Base-by-base conservation (phyloP, 2,797 vertebrate species). In the Neoniphon sammara region DNA sequence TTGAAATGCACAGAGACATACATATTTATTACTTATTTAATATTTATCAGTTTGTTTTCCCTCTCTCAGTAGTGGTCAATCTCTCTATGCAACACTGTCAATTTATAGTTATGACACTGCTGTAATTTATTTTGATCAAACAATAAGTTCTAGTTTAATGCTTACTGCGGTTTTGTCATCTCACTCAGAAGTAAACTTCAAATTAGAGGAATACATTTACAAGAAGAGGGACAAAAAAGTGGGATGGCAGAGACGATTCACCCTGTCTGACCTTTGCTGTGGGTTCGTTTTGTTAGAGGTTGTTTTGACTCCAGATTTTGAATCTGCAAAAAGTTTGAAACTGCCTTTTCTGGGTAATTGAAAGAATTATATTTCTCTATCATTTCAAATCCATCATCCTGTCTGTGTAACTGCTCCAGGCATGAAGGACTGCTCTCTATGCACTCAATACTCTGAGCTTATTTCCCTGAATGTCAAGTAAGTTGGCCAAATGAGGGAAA, bases 401-500 rank as follows among this genome's bases (percentile, higher is more conserved):
- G 75, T 78, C 74, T 78, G 70, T 44, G 27, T 17, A 47, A 49
- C 27, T 34, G 85, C 82, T 89, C 64, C 70, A 55, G 83, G 78
- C 87, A 83, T 81, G 84, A 85, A 65, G 73, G 85, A 85, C 87
- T 87, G 91, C 91, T 93, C 89, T 91, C 93, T 96, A 95, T 91
- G 93, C 93, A 93, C 86, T 88, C 93, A 94, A 93, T 94, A 92
- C 90, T 84, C 82, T 90, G 92, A 90, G 93, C 94, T 94, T 94
- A 95, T 94, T 95, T 95, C 93, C 85, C 91, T 90, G 84, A 94
- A 93, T 95, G 95, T 96, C 94, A 93, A 91, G 83, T 79, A 91
- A 84, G 86, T 85, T 87, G 85, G 86, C 90, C 82, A 71, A 87
- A 90, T 76, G 83, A 85, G 85, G 83, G 78, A 80, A 76, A 81